Evolutionary conservation across 1,140 invertebrate genomes (phyloP), one percentile per base, ranked within the genome.

Genomic region (Aphis gossypii): DNA sequence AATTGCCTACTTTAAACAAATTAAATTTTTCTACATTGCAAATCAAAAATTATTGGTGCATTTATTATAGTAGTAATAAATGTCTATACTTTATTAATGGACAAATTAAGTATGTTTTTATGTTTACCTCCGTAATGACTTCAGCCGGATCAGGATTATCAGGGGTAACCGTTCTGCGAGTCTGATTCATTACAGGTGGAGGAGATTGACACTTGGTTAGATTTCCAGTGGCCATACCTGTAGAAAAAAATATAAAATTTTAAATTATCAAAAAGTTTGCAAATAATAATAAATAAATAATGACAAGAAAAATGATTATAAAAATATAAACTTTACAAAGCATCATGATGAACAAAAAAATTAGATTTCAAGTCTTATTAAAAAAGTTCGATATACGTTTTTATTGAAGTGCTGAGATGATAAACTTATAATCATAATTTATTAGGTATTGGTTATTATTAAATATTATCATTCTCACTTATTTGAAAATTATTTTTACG

Each of bases 131-230:
- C n/a, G 96, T 96, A 93, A 96, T 96, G 92, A 96, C 96, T 94
- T 96, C 95, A 18, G 96, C 96, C 82, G 96, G 96, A 95, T 96
- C 96, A 8, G 96, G 95, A 94, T 96, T 96, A 94, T 96, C 96
- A 21, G 96, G 96, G 84, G 96, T 96, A 54, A 96, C 94, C 44
- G 96, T 96, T 94, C 96, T 95, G 94, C 96, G 91, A 11, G 83
- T 54, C 76, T 94, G 92, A 9, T 82, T 84, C 23, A 92, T 90
- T 30, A 94, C 93, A 20, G 94, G 94, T 18, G 94, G 93, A 54
- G 94, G 94, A 41, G 94, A 94, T 92, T 94, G 94, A 35, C 94
- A 94, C 54, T 94, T 94, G 44, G 93, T 46, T 41, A 93, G 23
- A 93, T 8, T 93, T 56, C 92, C 92, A 54, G 35, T 38, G 23